Base-by-base conservation (phyloP, 1,140 invertebrate species). In the Drosophila sturtevanti region DNA sequence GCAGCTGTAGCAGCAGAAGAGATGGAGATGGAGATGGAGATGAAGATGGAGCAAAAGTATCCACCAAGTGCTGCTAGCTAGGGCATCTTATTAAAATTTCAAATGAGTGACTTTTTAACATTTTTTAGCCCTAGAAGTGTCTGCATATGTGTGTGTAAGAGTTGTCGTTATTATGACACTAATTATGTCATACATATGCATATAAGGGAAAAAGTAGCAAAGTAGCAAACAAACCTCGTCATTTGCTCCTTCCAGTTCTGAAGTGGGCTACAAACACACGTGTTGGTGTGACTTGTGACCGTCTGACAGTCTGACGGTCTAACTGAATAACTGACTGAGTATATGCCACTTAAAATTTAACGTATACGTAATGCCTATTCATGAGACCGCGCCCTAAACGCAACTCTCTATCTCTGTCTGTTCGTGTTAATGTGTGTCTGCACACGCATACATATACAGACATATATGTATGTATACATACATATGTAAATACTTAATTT, bases 121-220 rank as follows among this genome's bases (percentile, higher is more conserved):
- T 72, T 72, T 72, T 63, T 61, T 58, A 66, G 65, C 68, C 65
- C 68, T 74, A 66, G 41, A 24, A 41, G 27, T 62, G 55, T 14
- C 62, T 56, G 48, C 31, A 62, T 59, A 34, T 58, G n/a, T 55
- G 52, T 59, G 54, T 24, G 22, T 66, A 24, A 14, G 72, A 63
- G 64, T 68, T 55, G 74, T 72, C 67, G 77, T 79, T 74, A 86
- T 87, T 89, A 89, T 87, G 74, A 72, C 69, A 87, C 82, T 89
- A 89, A 87, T 87, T 89, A 87, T 89, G 82, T 89, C 79, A 84
- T 87, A 89, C 84, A 87, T 87, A 89, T 84, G 84, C 84, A 89
- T n/a, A n/a, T n/a, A 76, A 81, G 7, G 27, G 9, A n/a, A n/a
- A n/a, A 48, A 48, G 41, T 82, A 79, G 84, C 82, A 77, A 81